Evolutionary conservation across 2,797 vertebrate species (phyloP), one percentile per base, ranked within the genome.

Genomic region (Gymnoscopelus braueri): DNA sequence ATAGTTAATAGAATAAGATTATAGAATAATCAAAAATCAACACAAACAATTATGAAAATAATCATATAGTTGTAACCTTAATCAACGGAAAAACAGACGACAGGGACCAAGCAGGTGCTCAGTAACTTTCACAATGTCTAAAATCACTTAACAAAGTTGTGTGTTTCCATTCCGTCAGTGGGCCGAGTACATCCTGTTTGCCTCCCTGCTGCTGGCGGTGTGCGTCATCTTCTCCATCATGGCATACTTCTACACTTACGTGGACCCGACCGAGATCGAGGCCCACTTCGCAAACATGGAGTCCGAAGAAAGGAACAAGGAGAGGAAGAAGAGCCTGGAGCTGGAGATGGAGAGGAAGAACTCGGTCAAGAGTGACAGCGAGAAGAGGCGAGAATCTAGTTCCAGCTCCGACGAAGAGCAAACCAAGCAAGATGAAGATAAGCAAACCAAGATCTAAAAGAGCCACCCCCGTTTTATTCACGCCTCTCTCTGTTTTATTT

Each of bases 111-210:
- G 26, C 26, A 29, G 26, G 26, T 29, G 26, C 26, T 29, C 26
- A 29, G 26, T 29, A 29, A 29, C 26, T 1, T 29, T 29, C 26
- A 29, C 26, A 29, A 3, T 29, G 26, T 29, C 1, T 29, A 29
- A 29, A 29, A 29, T 29, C 1, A 29, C 26, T 29, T 29, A 29
- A 29, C 26, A 29, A 29, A 29, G 2, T 19, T 1, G 19, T 19
- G 26, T 63, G 2, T 64, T 44, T 78, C 0, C 69, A n/a, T 65
- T 60, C 50, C 39, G 0, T 3, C 77, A 99, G 98, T 99, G 97
- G 97, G 95, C 94, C 0, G 98, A 99, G 72, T 98, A 98, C 19
- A 3, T 98, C 67, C 92, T 99, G 12, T 99, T 99, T 48, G 94
- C 97, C 12, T 87, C 88, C 0, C 89, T 99, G 81, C 91, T 99